A percentile compares a stretch with the other conserved stretches of the same genome.
Conservation (phyloP, 2,888 invertebrate genomes). For the Cephus pygmeus region DNA sequence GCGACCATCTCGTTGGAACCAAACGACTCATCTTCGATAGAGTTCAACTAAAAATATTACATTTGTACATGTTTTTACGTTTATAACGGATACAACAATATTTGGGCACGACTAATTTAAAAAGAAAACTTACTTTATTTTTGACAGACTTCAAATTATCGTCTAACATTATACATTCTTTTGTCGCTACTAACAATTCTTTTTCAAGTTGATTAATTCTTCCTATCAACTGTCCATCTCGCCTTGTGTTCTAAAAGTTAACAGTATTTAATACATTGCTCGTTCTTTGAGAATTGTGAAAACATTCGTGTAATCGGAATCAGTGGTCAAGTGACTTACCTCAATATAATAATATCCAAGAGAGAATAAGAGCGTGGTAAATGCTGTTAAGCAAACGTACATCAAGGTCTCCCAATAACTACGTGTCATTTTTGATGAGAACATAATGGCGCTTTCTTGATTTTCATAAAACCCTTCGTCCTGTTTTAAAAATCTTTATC, state of each 20-base stretch:
- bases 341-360: constrained; percentile 84
- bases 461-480: constrained; percentile 7
- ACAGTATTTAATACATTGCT: not conserved
- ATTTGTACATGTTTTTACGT: not conserved
- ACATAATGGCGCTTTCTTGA: constrained; percentile 37
- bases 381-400: constrained; percentile 75
- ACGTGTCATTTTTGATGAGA: constrained; percentile 33
- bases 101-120: not conserved
- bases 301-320: not conserved
- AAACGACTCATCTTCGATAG: constrained; percentile 78
- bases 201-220: constrained; percentile 76
- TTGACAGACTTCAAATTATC: constrained; percentile 65
- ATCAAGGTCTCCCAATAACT: constrained; percentile 65
- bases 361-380: constrained; percentile 78
- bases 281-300: not conserved
- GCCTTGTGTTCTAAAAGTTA: constrained; percentile 70
- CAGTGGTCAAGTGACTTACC: constrained; percentile 45
- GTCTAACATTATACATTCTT: constrained; percentile 70
- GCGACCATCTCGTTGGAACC: constrained; percentile 79
- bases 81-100: not conserved
- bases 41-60: constrained; percentile 63
- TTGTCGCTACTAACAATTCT: constrained; percentile 70
- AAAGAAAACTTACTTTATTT: constrained; percentile 50
- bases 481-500: not conserved
- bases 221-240: constrained; percentile 77